These are phyloP conservation scores for Drosophila paracracens DNA, from an alignment of 2,888 invertebrate species.

Conservation along the genomic window DNA sequence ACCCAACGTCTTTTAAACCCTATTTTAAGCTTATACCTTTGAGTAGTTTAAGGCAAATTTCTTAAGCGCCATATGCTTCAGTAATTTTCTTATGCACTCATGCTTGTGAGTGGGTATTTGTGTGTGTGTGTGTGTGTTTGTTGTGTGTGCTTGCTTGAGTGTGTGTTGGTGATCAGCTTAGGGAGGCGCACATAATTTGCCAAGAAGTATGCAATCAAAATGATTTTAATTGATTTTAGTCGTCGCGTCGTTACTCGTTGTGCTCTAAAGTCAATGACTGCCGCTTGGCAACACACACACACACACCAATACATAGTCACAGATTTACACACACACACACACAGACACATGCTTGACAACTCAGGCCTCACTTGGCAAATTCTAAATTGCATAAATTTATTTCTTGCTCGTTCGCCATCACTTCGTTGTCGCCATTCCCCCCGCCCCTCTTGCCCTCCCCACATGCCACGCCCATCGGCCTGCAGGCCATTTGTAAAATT, in stretches of 20 bases:
- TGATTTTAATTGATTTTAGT: constrained; percentile 78
- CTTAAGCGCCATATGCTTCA: not conserved
- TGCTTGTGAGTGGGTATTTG: not conserved
- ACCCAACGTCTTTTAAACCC: not conserved
- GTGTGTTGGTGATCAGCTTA: constrained; percentile 19
- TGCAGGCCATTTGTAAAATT: constrained; percentile 81
- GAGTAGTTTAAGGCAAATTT: not conserved
- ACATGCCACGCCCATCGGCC: constrained; percentile 38
- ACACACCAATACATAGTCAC: constrained; percentile 1
- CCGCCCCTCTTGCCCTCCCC: not conserved
- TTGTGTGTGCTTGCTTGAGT: constrained; percentile 8
- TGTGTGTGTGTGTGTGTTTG: not conserved
- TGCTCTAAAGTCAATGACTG: constrained; percentile 72
- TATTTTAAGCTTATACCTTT: not conserved
- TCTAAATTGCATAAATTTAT: constrained; percentile 81
- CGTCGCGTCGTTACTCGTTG: constrained; percentile 49
- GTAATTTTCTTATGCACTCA: constrained; percentile 24
- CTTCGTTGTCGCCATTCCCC: constrained; percentile 1
- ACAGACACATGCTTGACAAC: constrained; percentile 32
- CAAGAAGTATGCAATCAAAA: constrained; percentile 73
- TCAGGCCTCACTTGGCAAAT: constrained; percentile 57
- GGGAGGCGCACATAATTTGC: constrained; percentile 52
- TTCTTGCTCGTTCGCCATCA: constrained; percentile 44
- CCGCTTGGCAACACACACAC: constrained; percentile 23
- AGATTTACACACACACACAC: not conserved